Evolutionary conservation across 2,797 vertebrate genomes (phyloP), one percentile per base, ranked within the genome.

Genomic region (Fistularia commersonii): DNA sequence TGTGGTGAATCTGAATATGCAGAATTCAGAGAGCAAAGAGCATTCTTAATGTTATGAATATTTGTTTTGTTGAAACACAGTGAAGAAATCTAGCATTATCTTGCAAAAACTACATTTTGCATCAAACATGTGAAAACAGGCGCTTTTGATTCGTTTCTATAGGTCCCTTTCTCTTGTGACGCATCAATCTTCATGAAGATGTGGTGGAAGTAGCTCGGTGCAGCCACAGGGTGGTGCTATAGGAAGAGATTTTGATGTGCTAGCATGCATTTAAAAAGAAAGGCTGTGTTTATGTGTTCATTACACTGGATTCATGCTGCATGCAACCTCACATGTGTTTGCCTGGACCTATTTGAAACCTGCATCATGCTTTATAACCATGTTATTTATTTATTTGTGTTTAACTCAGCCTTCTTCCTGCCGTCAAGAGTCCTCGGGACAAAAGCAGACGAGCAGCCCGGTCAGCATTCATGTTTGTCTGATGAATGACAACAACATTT

Each of bases 201-300:
- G 47, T 13, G 23, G 13, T 51, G 41, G 66, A 52, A 31, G 45
- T 63, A 52, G 50, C 64, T 57, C 7, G 41, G 14, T 69, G 12
- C 39, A 43, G 57, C 91, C 91, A 91, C 89, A 88, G 86, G 91
- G 88, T 91, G 91, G 91, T 85, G 90, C 88, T 85, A 55, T 63
- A 87, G 87, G 85, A 87, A 74, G 89, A 81, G 75, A 74, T 85
- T 87, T 90, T 78, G 61, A 63, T 63, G 31, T 48, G 49, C 51
- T 61, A 32, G 50, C 45, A 41, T 69, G 48, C 62, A 69, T 68
- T 52, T 57, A 62, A 57, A 58, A 70, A 41, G 47, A 43, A 43
- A 49, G 43, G 45, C 46, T 64, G 52, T 56, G 23, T 65, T 49
- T 36, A 64, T 74, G 54, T 39, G 56, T 75, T 60, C 64, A 74